These are phyloP conservation scores for Drosophila affinis DNA, from an alignment of 2,888 invertebrate genomes.

Conservation along the genomic window DNA sequence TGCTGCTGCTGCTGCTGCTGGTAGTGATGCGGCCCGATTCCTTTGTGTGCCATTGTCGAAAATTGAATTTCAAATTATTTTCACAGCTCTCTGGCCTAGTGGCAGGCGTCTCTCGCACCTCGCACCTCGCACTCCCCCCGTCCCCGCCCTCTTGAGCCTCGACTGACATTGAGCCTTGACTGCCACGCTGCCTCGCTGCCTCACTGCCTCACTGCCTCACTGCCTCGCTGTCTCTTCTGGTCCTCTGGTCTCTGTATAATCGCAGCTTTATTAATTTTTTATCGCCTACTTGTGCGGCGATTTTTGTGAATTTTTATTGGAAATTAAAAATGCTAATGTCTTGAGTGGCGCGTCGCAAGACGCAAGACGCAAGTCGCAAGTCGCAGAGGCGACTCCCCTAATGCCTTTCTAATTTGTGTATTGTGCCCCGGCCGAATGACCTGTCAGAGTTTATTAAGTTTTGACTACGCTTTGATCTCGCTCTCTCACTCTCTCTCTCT, in stretches of 20 bases:
- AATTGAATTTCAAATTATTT: constrained; percentile 79
- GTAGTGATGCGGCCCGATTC: constrained; percentile 59
- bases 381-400: constrained; percentile 20
- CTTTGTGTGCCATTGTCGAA: constrained; percentile 79
- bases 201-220: constrained; percentile 13
- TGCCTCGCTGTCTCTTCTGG: constrained; percentile 15
- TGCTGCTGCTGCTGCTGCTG: constrained; percentile 8
- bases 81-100: constrained; percentile 68
- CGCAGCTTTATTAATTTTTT: constrained; percentile 79
- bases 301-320: constrained; percentile 78
- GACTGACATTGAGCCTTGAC: constrained; percentile 65
- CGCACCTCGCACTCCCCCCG: neutral
- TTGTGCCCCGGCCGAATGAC: constrained; percentile 40
- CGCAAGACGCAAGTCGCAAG: too few species aligned
- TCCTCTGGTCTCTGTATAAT: constrained; percentile 61
- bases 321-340: constrained; percentile 78
- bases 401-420: constrained; percentile 73
- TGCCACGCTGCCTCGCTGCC: constrained; percentile 15
- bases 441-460: constrained; percentile 62
- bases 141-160: neutral
- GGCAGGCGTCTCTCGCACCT: constrained; percentile 14
- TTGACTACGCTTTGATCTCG: constrained; percentile 62
- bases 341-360: constrained; percentile 25
- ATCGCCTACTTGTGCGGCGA: constrained; percentile 77
- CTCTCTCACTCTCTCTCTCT: constrained; percentile 32